A percentile compares a stretch with the other conserved stretches of the same genome.
Evolutionary conservation across 2,888 invertebrate species (phyloP).

Genomic region (Pyrrhia umbra): DNA sequence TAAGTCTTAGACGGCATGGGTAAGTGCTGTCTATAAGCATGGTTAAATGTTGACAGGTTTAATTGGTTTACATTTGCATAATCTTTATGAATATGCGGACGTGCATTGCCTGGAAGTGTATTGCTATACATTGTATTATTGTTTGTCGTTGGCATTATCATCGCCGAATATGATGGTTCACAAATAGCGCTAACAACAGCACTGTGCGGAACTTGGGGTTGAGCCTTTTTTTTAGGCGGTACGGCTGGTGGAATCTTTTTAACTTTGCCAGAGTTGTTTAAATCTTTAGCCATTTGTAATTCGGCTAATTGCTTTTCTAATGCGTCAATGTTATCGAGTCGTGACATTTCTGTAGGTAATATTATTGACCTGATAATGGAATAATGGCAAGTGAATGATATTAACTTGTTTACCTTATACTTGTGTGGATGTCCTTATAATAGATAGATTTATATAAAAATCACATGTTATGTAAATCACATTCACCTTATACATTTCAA

Average conservation of each 20-base stretch:
- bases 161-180: constrained; percentile 94
- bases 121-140: constrained; percentile 80
- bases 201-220: constrained; percentile 94
- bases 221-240: constrained; percentile 94
- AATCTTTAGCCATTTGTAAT: constrained; percentile 90
- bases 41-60: constrained; percentile 65
- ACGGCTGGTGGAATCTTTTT: constrained; percentile 94
- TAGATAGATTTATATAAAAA: neutral
- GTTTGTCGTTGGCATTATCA: constrained; percentile 81
- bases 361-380: constrained; percentile 59
- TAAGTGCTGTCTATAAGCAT: constrained; percentile 68
- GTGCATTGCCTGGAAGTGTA: constrained; percentile 63
- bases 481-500: constrained; percentile 26
- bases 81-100: constrained; percentile 71
- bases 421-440: constrained; percentile 11
- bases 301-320: constrained; percentile 93
- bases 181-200: constrained; percentile 92
- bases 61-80: constrained; percentile 81
- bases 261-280: constrained; percentile 73
- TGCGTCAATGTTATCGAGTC: constrained; percentile 90
- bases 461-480: constrained; percentile 23
- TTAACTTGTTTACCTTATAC: constrained; percentile 46
- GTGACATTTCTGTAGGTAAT: constrained; percentile 78
- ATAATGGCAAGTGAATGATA: constrained; percentile 45
- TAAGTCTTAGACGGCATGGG: constrained; percentile 69